Evolutionary conservation across 1,140 invertebrate genomes (phyloP), one percentile per base, ranked within the genome.

Genomic region (Euborellia annulipes): DNA sequence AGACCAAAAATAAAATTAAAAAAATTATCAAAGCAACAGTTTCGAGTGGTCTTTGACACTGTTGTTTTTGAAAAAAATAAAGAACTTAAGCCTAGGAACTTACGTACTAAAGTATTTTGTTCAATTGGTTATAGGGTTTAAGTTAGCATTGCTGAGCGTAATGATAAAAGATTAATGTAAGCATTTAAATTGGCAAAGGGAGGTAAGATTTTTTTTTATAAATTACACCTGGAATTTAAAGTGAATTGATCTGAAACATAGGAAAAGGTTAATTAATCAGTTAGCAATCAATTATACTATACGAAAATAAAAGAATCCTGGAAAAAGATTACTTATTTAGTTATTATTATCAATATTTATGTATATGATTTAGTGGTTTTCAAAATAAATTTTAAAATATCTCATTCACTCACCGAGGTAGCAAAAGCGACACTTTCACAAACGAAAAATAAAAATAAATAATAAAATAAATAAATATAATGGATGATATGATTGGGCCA

Each of bases 11-110:
- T 48, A 49, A 46, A 47, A 45, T 50, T 20, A 49, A 52, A 49
- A 48, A 53, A 55, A 55, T 39, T 39, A 42, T 49, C 44, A 43
- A 16, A 34, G n/a, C 16, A 22, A 45, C 17, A n/a, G 40, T 41
- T 20, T 20, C 11, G 23, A 27, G 23, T 27, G 23, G 23, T 27
- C 23, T 27, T 27, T 27, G 23, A 27, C 23, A 27, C 23, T 27
- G 23, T 27, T 27, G 23, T 27, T 27, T 27, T 27, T 4, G 11
- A 27, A 27, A n/a, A n/a, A n/a, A n/a, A n/a, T n/a, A n/a, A 11
- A 27, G 23, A 27, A 27, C 23, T 27, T 27, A 27, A 27, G 23
- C 23, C 23, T 27, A 27, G 23, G 23, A 11, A 4, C 23, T 27
- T 27, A 27, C 23, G 23, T 27, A 27, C 23, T 27, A 27, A 27